phyloP scores from a whole-genome alignment of 2,113 vertebrate genomes.

The Bostrychus sinensis region DNA sequence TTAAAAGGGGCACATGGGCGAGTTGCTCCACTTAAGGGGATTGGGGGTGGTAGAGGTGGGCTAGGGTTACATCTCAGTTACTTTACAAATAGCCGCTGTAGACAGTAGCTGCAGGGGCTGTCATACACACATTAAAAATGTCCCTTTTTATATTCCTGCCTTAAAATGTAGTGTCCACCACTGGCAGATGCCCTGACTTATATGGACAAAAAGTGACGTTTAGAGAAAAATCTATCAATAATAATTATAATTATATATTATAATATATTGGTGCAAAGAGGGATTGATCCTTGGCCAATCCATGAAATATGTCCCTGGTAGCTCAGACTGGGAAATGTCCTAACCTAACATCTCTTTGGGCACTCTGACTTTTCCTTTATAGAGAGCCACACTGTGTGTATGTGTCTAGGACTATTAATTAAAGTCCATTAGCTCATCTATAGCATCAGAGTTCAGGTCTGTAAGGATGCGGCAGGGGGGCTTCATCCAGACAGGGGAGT shows the following conservation, averaged over 20 bases:
- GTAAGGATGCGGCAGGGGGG: too few species aligned
- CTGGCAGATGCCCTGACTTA: not conserved
- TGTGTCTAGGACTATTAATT: too few species aligned
- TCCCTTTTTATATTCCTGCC: not conserved
- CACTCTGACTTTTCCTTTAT: too few species aligned
- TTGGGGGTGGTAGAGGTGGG: not conserved
- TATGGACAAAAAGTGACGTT: not conserved
- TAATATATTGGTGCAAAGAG: too few species aligned
- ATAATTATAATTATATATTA: not conserved
- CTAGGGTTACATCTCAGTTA: not conserved
- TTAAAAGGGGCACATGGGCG: slow-evolving; percentile 1
- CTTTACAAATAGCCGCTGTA: slow-evolving; percentile 3
- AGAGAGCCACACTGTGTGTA: too few species aligned
- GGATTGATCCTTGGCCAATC: too few species aligned
- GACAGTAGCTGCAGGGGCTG: not conserved
- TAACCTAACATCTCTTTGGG: not conserved
- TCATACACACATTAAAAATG: not conserved
- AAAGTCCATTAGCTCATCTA: too few species aligned
- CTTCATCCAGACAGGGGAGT: too few species aligned
- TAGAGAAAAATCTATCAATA: not conserved
- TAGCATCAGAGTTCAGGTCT: too few species aligned
- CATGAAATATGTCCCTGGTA: too few species aligned
- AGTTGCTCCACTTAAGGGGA: not conserved
- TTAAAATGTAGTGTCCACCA: not conserved
- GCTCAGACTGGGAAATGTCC: not conserved